Evolutionary conservation across 2,797 vertebrate genomes (phyloP).

Genomic region (Girardinus metallicus): DNA sequence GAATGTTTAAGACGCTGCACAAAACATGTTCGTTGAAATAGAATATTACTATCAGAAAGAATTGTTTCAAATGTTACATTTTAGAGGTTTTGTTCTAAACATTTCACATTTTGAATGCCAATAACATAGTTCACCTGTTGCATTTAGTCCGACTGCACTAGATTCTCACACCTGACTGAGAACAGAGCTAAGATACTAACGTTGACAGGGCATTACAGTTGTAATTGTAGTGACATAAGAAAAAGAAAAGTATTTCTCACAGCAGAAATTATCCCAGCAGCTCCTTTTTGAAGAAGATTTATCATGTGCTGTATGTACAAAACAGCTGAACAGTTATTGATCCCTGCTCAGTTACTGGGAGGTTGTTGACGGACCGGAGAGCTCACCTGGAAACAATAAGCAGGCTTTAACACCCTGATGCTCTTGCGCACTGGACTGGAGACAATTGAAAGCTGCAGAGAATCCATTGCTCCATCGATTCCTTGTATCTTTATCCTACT

Average conservation of each 20-base stretch:
- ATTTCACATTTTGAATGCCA: background rate
- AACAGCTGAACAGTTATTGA: slow-evolving; percentile 45
- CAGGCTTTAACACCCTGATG: slow-evolving; percentile 55
- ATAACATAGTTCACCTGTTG: background rate
- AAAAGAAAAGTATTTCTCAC: background rate
- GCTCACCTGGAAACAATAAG: slow-evolving; percentile 76
- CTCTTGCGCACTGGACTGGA: slow-evolving; percentile 69
- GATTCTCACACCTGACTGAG: background rate
- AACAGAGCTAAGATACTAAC: too few relatives aligned
- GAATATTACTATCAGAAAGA: background rate
- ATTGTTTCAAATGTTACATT: background rate
- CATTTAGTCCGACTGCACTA: background rate
- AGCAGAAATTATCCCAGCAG: background rate
- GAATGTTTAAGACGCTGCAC: background rate
- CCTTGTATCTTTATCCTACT: slow-evolving; percentile 73
- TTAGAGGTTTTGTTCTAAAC: background rate
- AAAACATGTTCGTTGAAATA: background rate
- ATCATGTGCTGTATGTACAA: slow-evolving; percentile 8
- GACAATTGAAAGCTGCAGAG: slow-evolving; percentile 62
- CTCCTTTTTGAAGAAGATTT: slow-evolving; percentile 7
- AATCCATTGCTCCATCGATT: slow-evolving; percentile 76
- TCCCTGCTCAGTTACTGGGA: slow-evolving; percentile 38
- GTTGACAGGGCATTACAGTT: too few relatives aligned
- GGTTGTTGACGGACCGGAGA: slow-evolving; percentile 47
- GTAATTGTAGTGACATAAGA: background rate